Conservation (phyloP, 2,113 vertebrate genomes). For the Scomber colias region DNA sequence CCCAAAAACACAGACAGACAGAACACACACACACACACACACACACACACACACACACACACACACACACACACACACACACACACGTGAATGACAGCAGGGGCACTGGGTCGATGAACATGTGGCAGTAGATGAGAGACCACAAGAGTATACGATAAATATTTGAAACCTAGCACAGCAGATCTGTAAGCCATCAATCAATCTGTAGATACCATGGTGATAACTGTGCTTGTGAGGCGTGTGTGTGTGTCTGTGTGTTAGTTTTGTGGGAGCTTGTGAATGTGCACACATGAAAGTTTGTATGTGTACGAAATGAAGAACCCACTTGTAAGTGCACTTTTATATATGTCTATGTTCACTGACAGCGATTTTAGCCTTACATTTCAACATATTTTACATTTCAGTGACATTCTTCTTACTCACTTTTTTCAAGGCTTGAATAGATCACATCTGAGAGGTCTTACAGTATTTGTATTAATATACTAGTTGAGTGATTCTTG, state of each 20-base stretch:
- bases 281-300: not conserved
- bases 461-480: not conserved
- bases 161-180: constrained; percentile 71
- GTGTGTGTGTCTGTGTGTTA: constrained; percentile 1
- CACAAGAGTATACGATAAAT: constrained; percentile 66
- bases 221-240: constrained; percentile 11
- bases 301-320: too few species aligned
- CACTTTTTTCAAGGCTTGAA: constrained; percentile 2
- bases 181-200: constrained; percentile 64
- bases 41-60: not conserved
- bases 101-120: constrained; percentile 67
- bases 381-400: not conserved
- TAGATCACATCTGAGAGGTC: not conserved
- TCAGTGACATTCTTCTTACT: constrained; percentile 2
- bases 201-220: constrained; percentile 35
- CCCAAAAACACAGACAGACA: constrained; percentile 6
- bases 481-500: not conserved
- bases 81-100: constrained; percentile 45
- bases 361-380: too few species aligned
- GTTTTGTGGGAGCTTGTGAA: not conserved
- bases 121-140: constrained; percentile 71
- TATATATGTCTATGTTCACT: too few species aligned
- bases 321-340: too few species aligned
- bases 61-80: constrained; percentile 10
- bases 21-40: not conserved